A percentile compares a stretch with the other conserved stretches of the same genome.
Evolutionary conservation across 2,888 invertebrate genomes (phyloP).

Genomic region (Tenthredo amoena): DNA sequence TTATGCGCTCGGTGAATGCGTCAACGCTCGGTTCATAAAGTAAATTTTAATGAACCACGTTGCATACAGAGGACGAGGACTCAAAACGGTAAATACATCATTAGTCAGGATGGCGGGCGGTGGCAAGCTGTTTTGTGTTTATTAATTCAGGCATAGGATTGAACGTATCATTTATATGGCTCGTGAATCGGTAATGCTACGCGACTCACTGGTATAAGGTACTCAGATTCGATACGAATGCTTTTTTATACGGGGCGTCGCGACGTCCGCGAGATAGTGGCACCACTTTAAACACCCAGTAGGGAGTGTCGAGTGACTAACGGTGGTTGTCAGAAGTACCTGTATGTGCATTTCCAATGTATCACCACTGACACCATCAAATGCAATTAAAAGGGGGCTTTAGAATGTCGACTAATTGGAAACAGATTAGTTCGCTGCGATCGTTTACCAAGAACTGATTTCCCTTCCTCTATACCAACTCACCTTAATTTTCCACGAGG

Average conservation of each 20-base stretch:
- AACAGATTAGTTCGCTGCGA: constrained; percentile 65
- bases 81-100: constrained; percentile 74
- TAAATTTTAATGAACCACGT: constrained; percentile 76
- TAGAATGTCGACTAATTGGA: constrained; percentile 65
- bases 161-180: constrained; percentile 74
- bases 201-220: constrained; percentile 64
- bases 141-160: constrained; percentile 73
- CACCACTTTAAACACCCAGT: constrained; percentile 33
- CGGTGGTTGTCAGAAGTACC: constrained; percentile 46
- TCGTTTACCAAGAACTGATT: background rate
- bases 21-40: constrained; percentile 73
- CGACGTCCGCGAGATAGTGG: constrained; percentile 44
- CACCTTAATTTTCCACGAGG: background rate
- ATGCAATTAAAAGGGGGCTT: constrained; percentile 62
- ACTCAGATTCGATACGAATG: constrained; percentile 47
- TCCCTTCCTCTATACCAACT: background rate
- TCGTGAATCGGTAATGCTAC: constrained; percentile 55
- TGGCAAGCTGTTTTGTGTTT: constrained; percentile 70
- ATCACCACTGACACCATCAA: constrained; percentile 59
- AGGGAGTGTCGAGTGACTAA: constrained; percentile 51
- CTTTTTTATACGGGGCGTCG: constrained; percentile 41
- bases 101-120: constrained; percentile 69
- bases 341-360: constrained; percentile 34
- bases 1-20: constrained; percentile 73
- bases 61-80: constrained; percentile 59